Base-by-base conservation (phyloP, 2,797 vertebrate species). In the Pygocentrus nattereri region DNA sequence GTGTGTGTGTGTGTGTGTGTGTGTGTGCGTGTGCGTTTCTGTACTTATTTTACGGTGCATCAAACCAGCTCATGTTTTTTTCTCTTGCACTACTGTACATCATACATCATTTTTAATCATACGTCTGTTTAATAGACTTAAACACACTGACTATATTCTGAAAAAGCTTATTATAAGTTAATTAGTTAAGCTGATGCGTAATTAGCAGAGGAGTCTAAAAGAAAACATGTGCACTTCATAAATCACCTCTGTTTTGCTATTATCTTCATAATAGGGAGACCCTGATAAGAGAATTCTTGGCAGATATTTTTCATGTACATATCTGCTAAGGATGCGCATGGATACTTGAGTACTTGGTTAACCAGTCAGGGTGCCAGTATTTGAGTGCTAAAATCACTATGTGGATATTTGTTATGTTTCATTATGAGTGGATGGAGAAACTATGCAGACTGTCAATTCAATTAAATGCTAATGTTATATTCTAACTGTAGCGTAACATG, bases 71-170 rank as follows among this genome's bases (percentile, higher is more conserved):
- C n/a, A 38, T 68, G 16, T 69, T n/a, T 72, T 16, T 31, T 82
- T 38, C 5, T 2, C 10, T 1, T n/a, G 72, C 41, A 64, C 47
- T 59, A 76, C 47, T 62, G 73, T 50, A 47, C 10, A 27, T 70
- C 54, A 41, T 74, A 4, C 74, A 74, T 69, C 23, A 15, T 67
- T 41, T 41, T 67, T 41, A 61, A 69, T 71, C 50, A 61, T 69
- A 68, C 75, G 49, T 81, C 73, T 49, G 73, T 62, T 76, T 62
- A 81, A 62, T 65, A 71, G 74, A 58, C 34, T 23, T 49, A 64
- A 72, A 27, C 11, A 61, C 65, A 54, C 47, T 12, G n/a, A 44
- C 27, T 65, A 16, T 65, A 15, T 38, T 62, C 4, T 56, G 19
- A 16, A 70, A 38, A 67, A 16, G 73, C 41, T 38, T 30, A 70